Percentiles rank a stretch among this genome's conserved stretches.
Evolutionary conservation across 2,797 vertebrate genomes (phyloP).

Genomic region (Apogon hyalosoma): DNA sequence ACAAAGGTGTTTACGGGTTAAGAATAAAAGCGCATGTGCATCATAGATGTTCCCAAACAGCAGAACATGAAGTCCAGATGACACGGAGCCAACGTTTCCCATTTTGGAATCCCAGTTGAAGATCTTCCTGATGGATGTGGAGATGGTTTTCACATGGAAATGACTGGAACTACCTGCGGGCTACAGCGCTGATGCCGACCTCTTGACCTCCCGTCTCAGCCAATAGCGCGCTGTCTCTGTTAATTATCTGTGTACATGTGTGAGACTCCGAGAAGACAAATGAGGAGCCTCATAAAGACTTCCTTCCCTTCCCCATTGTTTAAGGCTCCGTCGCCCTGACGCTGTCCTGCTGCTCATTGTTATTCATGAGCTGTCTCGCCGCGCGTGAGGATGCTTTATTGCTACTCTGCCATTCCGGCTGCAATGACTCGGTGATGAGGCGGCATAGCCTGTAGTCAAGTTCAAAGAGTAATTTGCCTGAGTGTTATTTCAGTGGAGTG

Average conservation of each 20-base stretch:
- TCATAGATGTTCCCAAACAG: too few relatives aligned
- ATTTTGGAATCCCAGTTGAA: too few relatives aligned
- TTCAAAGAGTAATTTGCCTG: constrained; percentile 74
- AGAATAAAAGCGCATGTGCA: too few relatives aligned
- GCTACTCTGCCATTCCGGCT: constrained; percentile 68
- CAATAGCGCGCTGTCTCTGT: not conserved
- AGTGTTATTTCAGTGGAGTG: constrained; percentile 73
- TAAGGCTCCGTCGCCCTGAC: constrained; percentile 64
- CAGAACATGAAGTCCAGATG: too few relatives aligned
- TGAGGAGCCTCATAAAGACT: constrained; percentile 52
- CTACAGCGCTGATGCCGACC: not conserved
- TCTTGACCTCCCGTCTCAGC: constrained; percentile 38
- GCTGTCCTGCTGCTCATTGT: constrained; percentile 67
- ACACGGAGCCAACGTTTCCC: too few relatives aligned
- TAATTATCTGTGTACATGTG: constrained; percentile 47
- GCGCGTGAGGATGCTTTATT: constrained; percentile 70
- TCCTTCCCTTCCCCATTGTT: constrained; percentile 55
- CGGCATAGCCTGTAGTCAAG: constrained; percentile 71
- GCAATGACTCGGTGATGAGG: constrained; percentile 74
- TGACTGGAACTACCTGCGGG: not conserved
- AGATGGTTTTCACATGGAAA: too few relatives aligned
- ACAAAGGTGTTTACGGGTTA: too few relatives aligned
- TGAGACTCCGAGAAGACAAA: constrained; percentile 45
- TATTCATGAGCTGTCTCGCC: constrained; percentile 74
- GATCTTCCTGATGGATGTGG: too few relatives aligned